Percentiles rank a stretch among this genome's conserved stretches.
phyloP scores from a whole-genome alignment of 2,888 invertebrate species.

The Cyaniris semiargus region DNA sequence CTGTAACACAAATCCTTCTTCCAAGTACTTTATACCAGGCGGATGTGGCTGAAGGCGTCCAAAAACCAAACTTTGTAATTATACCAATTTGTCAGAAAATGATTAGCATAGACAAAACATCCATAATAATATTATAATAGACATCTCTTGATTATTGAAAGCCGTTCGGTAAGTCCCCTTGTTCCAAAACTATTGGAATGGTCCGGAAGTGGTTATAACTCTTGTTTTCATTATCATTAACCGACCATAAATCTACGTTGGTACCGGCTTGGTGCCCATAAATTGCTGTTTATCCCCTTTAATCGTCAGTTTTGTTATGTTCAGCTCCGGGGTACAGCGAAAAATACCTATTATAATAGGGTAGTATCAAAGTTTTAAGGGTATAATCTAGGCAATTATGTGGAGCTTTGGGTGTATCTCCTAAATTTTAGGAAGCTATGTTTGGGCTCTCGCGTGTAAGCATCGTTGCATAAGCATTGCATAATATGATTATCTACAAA shows the following conservation, averaged over 20 bases:
- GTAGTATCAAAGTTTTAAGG: not conserved
- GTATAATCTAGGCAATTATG: conserved; percentile 8
- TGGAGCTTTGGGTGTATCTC: not conserved
- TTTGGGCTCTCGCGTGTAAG: not conserved
- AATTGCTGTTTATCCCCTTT: conserved; percentile 38
- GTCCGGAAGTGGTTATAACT: conserved; percentile 41
- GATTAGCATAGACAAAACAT: too few species aligned
- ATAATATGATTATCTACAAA: not conserved
- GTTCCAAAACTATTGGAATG: conserved; percentile 53
- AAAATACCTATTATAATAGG: conserved; percentile 22
- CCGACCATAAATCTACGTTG: conserved; percentile 66
- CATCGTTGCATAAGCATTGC: not conserved
- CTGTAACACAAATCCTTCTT: too few species aligned
- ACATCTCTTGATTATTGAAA: too few species aligned
- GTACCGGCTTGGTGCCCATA: conserved; percentile 45
- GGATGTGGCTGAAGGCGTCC: too few species aligned
- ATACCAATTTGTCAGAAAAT: too few species aligned
- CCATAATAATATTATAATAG: too few species aligned
- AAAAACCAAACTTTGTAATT: too few species aligned
- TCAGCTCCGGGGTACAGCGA: not conserved
- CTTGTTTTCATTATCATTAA: conserved; percentile 70
- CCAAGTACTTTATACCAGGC: too few species aligned
- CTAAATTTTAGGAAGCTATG: not conserved
- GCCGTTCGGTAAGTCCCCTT: not conserved
- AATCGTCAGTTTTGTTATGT: conserved; percentile 33